A percentile compares a stretch with the other conserved stretches of the same genome.
These are phyloP conservation scores for Lypha dubia DNA, from an alignment of 2,888 invertebrate species.

Conservation along the genomic window DNA sequence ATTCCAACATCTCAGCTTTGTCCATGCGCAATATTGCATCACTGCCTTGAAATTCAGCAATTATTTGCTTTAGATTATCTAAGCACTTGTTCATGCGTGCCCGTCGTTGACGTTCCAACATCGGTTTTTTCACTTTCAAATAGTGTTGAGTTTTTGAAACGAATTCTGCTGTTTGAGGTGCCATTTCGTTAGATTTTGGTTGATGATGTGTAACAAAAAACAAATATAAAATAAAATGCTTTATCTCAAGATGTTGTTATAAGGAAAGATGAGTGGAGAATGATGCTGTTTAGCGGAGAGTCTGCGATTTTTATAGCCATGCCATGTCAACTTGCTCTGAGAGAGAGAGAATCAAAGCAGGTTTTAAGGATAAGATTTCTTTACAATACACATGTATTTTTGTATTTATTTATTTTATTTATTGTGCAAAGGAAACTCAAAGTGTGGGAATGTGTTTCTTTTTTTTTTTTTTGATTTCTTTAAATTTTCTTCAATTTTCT, in stretches of 20 bases:
- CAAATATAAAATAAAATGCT: too few relatives aligned
- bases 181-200: slow-evolving; percentile 66
- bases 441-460: slow-evolving; percentile 62
- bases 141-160: slow-evolving; percentile 94
- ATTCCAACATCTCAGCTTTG: slow-evolving; percentile 94
- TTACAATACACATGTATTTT: too few relatives aligned
- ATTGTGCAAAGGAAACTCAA: slow-evolving; percentile 55
- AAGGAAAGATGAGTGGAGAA: slow-evolving; percentile 59
- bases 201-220: background rate
- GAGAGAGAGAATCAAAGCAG: slow-evolving; percentile 57
- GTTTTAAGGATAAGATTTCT: slow-evolving; percentile 67
- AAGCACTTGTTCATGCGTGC: slow-evolving; percentile 95
- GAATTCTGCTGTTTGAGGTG: slow-evolving; percentile 73
- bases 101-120: slow-evolving; percentile 93
- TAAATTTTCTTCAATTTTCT: slow-evolving; percentile 12
- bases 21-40: slow-evolving; percentile 94
- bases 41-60: slow-evolving; percentile 91
- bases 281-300: slow-evolving; percentile 64
- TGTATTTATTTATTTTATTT: slow-evolving; percentile 41
- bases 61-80: slow-evolving; percentile 93
- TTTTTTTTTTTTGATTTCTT: too few relatives aligned
- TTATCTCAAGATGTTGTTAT: slow-evolving; percentile 59
- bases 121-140: slow-evolving; percentile 96
- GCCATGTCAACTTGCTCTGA: slow-evolving; percentile 7
- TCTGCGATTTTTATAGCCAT: slow-evolving; percentile 56